These are phyloP conservation scores for Camelus dromedarius DNA, from an alignment of 2,113 vertebrate genomes.

Conservation along the genomic window DNA sequence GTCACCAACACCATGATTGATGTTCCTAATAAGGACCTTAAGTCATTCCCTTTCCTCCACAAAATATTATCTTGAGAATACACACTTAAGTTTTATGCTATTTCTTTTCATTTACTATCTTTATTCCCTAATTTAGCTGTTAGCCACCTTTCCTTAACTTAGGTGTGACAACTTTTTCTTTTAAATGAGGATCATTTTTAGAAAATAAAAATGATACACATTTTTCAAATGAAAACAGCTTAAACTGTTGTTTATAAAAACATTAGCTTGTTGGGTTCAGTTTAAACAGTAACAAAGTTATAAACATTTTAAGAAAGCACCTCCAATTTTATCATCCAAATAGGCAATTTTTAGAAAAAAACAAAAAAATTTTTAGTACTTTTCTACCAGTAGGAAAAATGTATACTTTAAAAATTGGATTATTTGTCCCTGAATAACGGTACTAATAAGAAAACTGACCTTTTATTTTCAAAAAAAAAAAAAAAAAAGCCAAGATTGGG, in stretches of 20 bases:
- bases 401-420: not conserved
- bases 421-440: conserved; percentile 20
- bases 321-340: not conserved
- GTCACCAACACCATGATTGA: not conserved
- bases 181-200: not conserved
- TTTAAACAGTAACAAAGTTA: conserved; percentile 22
- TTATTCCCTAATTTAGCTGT: not conserved
- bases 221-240: conserved; percentile 8
- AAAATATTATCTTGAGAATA: not conserved
- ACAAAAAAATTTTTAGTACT: not conserved
- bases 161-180: not conserved
- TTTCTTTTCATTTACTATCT: not conserved
- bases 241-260: not conserved
- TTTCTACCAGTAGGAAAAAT: not conserved
- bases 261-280: not conserved
- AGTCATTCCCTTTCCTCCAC: not conserved
- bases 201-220: not conserved
- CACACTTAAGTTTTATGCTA: not conserved
- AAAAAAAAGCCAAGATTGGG: not conserved
- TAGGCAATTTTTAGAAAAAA: conserved; percentile 29
- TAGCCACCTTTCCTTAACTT: not conserved
- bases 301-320: not conserved
- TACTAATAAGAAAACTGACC: not conserved
- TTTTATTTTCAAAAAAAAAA: not conserved
- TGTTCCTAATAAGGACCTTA: not conserved